These are phyloP conservation scores for Bubalus kerabau DNA, from an alignment of 2,113 vertebrate genomes.

Conservation along the genomic window DNA sequence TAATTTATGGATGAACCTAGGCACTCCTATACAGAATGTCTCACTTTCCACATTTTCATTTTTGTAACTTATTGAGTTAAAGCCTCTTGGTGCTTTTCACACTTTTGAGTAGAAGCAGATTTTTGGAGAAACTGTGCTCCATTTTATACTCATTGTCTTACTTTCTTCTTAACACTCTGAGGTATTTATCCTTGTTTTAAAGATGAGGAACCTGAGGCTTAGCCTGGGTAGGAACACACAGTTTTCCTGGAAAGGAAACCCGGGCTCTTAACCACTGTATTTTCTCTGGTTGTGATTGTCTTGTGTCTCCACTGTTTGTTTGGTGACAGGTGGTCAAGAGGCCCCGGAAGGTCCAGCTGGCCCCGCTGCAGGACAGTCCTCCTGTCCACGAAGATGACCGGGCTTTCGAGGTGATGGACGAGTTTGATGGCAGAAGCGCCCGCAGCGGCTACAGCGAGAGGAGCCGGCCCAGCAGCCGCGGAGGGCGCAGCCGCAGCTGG, in stretches of 20 bases:
- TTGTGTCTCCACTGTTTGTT: background rate
- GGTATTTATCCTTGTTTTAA: background rate
- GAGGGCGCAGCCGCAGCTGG: constrained; percentile 82
- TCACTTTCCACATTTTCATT: background rate
- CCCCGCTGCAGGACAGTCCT: constrained; percentile 78
- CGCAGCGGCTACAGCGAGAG: constrained; percentile 87
- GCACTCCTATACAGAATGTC: background rate
- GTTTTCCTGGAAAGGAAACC: background rate
- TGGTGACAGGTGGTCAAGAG: constrained; percentile 90
- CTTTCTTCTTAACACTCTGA: background rate
- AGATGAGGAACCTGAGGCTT: background rate
- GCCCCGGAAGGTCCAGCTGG: constrained; percentile 86
- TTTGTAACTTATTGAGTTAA: background rate
- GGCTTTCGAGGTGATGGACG: constrained; percentile 86
- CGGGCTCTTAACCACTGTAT: background rate
- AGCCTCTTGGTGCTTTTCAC: background rate
- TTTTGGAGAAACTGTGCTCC: background rate
- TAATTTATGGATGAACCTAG: background rate
- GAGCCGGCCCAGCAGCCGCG: constrained; percentile 83
- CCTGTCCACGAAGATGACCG: constrained; percentile 84
- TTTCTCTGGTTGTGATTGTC: background rate
- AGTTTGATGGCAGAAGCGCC: constrained; percentile 89
- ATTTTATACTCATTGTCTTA: background rate
- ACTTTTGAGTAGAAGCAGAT: background rate
- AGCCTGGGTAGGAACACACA: background rate